phyloP scores from a whole-genome alignment of 2,797 vertebrate genomes.

The Pangasius krempfi region DNA sequence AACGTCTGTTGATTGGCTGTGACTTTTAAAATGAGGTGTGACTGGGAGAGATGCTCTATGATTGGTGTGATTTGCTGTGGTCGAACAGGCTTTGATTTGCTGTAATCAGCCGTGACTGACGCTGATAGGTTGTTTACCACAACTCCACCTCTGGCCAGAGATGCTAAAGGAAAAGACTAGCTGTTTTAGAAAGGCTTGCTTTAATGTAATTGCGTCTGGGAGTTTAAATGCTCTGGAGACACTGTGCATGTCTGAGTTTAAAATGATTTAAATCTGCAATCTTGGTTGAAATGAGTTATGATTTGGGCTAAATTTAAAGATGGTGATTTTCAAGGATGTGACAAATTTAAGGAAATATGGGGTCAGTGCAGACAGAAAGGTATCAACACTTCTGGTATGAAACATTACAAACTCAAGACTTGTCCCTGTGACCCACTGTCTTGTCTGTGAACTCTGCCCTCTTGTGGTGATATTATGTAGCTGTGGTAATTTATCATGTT shows the following conservation, averaged over 20 bases:
- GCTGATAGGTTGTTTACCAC: constrained; percentile 49
- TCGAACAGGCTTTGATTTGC: constrained; percentile 49
- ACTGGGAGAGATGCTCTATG: constrained; percentile 43
- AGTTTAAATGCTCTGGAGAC: background rate
- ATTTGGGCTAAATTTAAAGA: background rate
- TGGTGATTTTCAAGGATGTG: background rate
- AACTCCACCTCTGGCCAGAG: constrained; percentile 35
- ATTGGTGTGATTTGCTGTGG: constrained; percentile 52
- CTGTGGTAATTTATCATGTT: background rate
- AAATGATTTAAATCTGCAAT: background rate
- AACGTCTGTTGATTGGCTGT: constrained; percentile 50
- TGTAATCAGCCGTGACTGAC: constrained; percentile 48
- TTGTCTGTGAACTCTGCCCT: constrained; percentile 31
- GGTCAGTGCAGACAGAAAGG: background rate
- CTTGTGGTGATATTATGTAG: constrained; percentile 41
- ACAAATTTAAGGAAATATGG: background rate
- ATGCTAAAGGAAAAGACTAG: background rate
- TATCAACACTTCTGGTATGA: background rate
- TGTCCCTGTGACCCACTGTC: constrained; percentile 9
- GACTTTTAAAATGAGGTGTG: constrained; percentile 54
- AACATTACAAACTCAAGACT: background rate
- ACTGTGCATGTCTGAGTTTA: background rate
- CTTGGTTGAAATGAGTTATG: background rate
- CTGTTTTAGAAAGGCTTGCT: background rate
- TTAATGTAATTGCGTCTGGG: background rate